Percentiles rank a stretch among this genome's conserved stretches.
phyloP scores from a whole-genome alignment of 2,888 invertebrate genomes.

The Flabesymbios commensalis region DNA sequence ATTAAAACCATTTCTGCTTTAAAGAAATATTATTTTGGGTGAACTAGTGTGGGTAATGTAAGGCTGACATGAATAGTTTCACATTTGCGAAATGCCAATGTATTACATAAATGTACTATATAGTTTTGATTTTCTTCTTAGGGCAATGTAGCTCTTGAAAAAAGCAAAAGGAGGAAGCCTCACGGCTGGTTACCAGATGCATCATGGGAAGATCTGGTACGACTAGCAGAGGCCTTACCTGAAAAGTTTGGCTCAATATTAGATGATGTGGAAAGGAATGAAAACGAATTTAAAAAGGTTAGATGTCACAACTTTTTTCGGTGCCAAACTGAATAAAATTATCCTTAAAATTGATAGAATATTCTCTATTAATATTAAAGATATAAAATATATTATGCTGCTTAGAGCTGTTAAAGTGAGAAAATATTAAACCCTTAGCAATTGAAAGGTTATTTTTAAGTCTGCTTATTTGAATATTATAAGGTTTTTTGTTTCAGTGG shows the following conservation, averaged over 20 bases:
- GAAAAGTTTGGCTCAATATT: conserved; percentile 71
- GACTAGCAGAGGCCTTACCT: conserved; percentile 73
- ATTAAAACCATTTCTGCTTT: too few species aligned
- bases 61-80: too few species aligned
- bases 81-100: too few species aligned
- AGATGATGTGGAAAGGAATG: conserved; percentile 67
- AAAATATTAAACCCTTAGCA: background rate
- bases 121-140: too few species aligned
- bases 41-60: too few species aligned
- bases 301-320: conserved; percentile 19
- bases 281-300: conserved; percentile 70
- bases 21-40: too few species aligned
- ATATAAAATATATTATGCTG: background rate
- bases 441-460: background rate
- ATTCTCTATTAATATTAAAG: background rate
- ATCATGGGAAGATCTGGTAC: conserved; percentile 84
- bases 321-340: background rate
- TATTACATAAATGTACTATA: too few species aligned
- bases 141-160: conserved; percentile 75
- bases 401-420: background rate
- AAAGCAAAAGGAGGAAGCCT: conserved; percentile 71
- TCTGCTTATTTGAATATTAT: background rate
- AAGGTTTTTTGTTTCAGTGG: conserved; percentile 70
- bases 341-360: background rate
- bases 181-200: conserved; percentile 74